These are phyloP conservation scores for Holothuria leucospilota DNA, from an alignment of 53 echinoderm and acorn worm genomes.

Conservation along the genomic window DNA sequence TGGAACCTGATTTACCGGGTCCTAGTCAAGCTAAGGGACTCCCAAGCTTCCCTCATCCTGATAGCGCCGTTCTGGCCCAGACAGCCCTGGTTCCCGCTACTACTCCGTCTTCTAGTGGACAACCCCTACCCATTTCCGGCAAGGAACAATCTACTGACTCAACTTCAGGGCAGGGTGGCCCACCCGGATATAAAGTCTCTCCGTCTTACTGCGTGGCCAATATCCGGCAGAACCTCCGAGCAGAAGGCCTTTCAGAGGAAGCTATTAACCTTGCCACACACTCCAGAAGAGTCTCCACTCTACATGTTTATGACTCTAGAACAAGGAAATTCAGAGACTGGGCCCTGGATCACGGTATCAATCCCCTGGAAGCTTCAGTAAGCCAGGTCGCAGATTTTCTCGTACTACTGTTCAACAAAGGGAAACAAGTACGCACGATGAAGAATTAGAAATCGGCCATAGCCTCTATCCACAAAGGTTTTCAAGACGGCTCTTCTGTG, in stretches of 20 bases:
- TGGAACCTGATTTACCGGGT: too few relatives aligned
- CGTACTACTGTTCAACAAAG: background rate
- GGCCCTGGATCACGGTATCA: background rate
- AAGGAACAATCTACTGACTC: too few relatives aligned
- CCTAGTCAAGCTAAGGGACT: too few relatives aligned
- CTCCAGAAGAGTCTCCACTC: constrained; percentile 9
- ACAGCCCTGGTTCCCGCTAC: too few relatives aligned
- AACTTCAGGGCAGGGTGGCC: background rate
- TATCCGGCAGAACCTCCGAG: too few relatives aligned
- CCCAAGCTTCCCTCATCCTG: too few relatives aligned
- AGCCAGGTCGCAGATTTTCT: background rate
- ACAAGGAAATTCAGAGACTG: background rate
- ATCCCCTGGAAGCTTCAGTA: background rate
- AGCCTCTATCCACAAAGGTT: background rate
- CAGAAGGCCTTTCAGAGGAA: constrained; percentile 11
- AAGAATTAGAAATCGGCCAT: background rate
- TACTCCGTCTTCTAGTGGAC: too few relatives aligned
- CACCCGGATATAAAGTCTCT: too few relatives aligned
- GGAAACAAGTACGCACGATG: background rate
- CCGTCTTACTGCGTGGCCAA: too few relatives aligned
- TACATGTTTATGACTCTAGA: background rate
- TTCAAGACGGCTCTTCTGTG: background rate
- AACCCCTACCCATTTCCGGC: too few relatives aligned
- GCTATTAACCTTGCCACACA: constrained; percentile 5
- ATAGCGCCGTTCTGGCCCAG: too few relatives aligned